phyloP scores from a whole-genome alignment of 2,113 vertebrate species.

The Atrichornis clamosus region DNA sequence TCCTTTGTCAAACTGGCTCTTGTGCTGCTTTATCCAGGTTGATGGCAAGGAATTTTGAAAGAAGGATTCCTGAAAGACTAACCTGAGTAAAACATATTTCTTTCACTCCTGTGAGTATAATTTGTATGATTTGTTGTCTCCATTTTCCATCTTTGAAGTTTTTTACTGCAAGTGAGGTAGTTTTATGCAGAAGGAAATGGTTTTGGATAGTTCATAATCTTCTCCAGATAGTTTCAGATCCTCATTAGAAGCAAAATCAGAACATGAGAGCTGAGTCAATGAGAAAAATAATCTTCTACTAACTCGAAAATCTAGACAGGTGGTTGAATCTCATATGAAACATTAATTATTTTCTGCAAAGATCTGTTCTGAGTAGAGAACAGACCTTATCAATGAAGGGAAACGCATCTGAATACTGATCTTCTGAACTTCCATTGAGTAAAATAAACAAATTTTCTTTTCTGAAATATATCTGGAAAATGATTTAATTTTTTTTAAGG shows the following conservation, averaged over 20 bases:
- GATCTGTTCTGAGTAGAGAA: not conserved
- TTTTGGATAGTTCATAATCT: not conserved
- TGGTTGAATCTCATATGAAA: not conserved
- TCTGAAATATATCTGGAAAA: not conserved
- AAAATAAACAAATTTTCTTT: not conserved
- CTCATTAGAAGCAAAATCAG: not conserved
- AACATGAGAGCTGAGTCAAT: not conserved
- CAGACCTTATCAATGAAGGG: not conserved
- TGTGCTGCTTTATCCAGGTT: not conserved
- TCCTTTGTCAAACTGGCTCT: not conserved
- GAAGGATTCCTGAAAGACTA: not conserved
- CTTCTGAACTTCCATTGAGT: not conserved
- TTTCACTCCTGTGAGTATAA: not conserved
- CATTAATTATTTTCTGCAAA: not conserved
- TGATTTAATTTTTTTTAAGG: not conserved
- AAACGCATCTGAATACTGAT: not conserved
- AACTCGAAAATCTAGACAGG: not conserved
- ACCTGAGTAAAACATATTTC: not conserved
- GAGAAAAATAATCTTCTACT: not conserved
- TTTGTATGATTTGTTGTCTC: fast-evolving
- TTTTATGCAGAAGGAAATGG: not conserved
- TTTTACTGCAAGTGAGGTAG: not conserved
- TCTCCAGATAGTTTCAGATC: not conserved
- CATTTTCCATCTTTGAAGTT: not conserved
- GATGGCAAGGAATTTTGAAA: not conserved